phyloP scores from a whole-genome alignment of 2,113 vertebrate species.

The Etia nguti region DNA sequence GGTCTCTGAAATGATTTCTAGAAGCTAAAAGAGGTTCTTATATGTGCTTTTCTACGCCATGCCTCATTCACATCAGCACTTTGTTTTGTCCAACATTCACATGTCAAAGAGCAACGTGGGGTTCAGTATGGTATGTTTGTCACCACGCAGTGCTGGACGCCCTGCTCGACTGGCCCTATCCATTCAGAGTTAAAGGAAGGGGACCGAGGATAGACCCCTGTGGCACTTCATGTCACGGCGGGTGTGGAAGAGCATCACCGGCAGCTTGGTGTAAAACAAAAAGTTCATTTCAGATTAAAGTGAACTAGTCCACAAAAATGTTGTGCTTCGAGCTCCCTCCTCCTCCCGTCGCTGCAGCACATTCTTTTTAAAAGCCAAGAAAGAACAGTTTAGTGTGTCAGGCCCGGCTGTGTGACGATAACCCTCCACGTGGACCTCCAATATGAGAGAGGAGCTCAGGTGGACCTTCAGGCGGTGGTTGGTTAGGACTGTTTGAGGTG shows the following conservation, averaged over 20 bases:
- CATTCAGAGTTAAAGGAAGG: not conserved
- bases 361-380: not conserved
- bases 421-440: not conserved
- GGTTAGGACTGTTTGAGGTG: no score
- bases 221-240: not conserved
- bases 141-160: not conserved
- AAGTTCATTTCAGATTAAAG: not conserved
- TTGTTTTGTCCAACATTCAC: not conserved
- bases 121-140: fast-evolving
- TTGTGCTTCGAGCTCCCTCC: not conserved
- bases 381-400: not conserved
- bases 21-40: fast-evolving
- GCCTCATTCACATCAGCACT: not conserved
- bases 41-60: not conserved
- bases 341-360: not conserved
- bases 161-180: not conserved
- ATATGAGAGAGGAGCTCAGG: not conserved
- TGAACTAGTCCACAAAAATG: not conserved
- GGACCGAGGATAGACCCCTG: not conserved
- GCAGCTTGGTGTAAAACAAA: not conserved
- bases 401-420: not conserved
- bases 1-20: not conserved
- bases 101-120: not conserved
- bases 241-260: not conserved
- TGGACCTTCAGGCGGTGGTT: no score